Evolutionary conservation across 1,140 invertebrate genomes (phyloP).

Genomic region (Drosophila baimaii): DNA sequence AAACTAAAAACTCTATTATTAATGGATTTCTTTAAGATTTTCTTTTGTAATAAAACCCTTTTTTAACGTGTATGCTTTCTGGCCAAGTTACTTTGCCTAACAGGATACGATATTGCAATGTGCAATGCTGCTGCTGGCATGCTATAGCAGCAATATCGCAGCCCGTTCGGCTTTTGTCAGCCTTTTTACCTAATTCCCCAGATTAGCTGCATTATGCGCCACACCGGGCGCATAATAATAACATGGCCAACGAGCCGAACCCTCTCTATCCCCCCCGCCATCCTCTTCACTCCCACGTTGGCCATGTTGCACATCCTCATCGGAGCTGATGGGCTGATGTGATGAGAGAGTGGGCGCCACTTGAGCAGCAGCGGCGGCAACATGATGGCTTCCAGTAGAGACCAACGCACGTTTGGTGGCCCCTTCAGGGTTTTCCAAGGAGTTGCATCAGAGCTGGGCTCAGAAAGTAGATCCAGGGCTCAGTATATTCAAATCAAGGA

Average conservation of each 20-base stretch:
- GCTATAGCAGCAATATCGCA: constrained; percentile 39
- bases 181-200: constrained; percentile 77
- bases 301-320: constrained; percentile 32
- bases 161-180: constrained; percentile 75
- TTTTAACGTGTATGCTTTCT: constrained; percentile 3
- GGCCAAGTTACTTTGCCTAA: constrained; percentile 72
- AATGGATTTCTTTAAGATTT: not conserved
- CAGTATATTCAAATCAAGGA: constrained; percentile 28
- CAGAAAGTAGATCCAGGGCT: constrained; percentile 21
- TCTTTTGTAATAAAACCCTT: not conserved
- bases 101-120: constrained; percentile 80
- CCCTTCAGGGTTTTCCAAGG: constrained; percentile 31
- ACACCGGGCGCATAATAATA: constrained; percentile 73
- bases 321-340: constrained; percentile 29
- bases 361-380: constrained; percentile 53
- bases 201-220: constrained; percentile 81
- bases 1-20: not conserved
- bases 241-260: constrained; percentile 28
- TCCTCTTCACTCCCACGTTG: constrained; percentile 4
- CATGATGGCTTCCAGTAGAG: constrained; percentile 34
- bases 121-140: constrained; percentile 23
- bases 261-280: too few species aligned
- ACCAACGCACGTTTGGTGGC: constrained; percentile 23
- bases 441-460: constrained; percentile 24
- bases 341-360: constrained; percentile 58